Percentiles rank a stretch among this genome's conserved stretches.
Evolutionary conservation across 2,888 invertebrate genomes (phyloP).

Genomic region (Brassicogethes aeneus): DNA sequence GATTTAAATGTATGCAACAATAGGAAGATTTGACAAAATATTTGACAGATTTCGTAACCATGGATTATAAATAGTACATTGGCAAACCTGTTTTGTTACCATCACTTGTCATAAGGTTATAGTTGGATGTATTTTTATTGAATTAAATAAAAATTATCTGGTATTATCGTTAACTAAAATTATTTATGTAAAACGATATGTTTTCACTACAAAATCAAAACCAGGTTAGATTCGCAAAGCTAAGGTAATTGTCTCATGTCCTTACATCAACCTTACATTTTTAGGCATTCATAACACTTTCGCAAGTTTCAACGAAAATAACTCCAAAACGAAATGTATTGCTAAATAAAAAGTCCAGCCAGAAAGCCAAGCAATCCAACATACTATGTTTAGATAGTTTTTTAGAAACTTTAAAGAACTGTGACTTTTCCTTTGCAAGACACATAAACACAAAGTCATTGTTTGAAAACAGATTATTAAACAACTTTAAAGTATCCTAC

Average conservation of each 20-base stretch:
- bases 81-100: background rate
- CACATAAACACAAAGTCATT: conserved; percentile 30
- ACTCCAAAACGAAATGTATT: conserved; percentile 37
- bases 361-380: conserved; percentile 26
- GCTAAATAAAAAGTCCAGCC: conserved; percentile 31
- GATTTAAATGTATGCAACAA: no score
- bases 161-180: background rate
- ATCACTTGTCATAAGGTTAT: conserved; percentile 2
- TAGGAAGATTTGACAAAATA: no score
- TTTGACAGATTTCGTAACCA: no score
- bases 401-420: conserved; percentile 38
- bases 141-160: conserved; percentile 1
- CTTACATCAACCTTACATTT: conserved; percentile 10
- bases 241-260: no score
- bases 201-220: conserved; percentile 44
- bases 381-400: conserved; percentile 41
- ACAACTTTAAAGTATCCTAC: conserved; percentile 36
- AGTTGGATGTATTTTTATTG: conserved; percentile 2
- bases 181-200: conserved; percentile 31
- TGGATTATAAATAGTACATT: no score
- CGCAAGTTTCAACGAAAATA: conserved; percentile 40
- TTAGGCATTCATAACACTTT: conserved; percentile 29
- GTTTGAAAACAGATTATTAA: conserved; percentile 31
- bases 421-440: conserved; percentile 35
- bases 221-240: no score